These are phyloP conservation scores for Podotricha telesiphe DNA, from an alignment of 2,888 invertebrate genomes.

Conservation along the genomic window DNA sequence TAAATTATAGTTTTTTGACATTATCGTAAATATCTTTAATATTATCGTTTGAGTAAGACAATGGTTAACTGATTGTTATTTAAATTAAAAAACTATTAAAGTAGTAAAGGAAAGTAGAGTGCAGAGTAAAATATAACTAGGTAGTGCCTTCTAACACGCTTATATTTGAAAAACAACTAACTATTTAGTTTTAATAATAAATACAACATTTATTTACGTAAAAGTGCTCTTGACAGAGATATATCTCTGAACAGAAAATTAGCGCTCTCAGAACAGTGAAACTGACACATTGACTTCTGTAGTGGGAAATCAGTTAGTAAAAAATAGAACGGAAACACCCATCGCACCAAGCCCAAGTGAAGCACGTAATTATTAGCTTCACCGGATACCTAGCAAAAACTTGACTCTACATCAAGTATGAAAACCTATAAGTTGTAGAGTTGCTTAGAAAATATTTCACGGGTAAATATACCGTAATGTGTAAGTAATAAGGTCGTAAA, in stretches of 20 bases:
- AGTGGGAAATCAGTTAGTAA: constrained; percentile 50
- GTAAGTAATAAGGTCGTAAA: background rate
- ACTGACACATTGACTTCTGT: constrained; percentile 49
- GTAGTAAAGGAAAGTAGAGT: too few species aligned
- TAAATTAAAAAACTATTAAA: too few species aligned
- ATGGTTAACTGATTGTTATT: too few species aligned
- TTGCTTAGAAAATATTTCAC: constrained; percentile 12
- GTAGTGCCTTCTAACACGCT: too few species aligned
- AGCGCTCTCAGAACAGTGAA: constrained; percentile 37
- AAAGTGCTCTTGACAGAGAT: background rate
- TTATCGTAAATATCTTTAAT: too few species aligned
- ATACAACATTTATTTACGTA: constrained; percentile 1
- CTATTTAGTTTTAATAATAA: background rate
- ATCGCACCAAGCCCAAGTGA: constrained; percentile 54
- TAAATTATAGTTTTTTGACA: too few species aligned
- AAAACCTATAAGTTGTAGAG: constrained; percentile 8
- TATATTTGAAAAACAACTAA: too few species aligned
- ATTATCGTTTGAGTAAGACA: too few species aligned
- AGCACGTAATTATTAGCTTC: constrained; percentile 64
- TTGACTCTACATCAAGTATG: constrained; percentile 48
- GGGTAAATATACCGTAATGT: constrained; percentile 26
- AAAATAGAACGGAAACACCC: constrained; percentile 64
- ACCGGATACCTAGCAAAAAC: constrained; percentile 70
- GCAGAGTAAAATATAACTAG: too few species aligned
- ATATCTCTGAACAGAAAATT: constrained; percentile 30